These are phyloP conservation scores for Blastobasis adustella DNA, from an alignment of 2,888 invertebrate species.

Conservation along the genomic window DNA sequence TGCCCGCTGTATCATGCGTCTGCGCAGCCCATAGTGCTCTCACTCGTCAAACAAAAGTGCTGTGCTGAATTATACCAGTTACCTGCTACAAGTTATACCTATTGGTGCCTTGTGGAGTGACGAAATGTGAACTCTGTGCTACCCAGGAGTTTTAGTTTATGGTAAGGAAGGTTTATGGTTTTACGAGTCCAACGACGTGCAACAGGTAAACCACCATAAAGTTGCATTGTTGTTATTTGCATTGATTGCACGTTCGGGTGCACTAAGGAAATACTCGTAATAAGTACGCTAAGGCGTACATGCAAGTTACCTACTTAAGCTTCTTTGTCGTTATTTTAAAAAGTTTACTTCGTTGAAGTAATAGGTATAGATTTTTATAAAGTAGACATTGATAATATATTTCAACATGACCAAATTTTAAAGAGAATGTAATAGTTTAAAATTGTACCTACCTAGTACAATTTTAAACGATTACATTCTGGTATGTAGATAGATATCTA, in stretches of 20 bases:
- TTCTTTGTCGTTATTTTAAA: too few species aligned
- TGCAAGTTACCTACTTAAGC: too few species aligned
- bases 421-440: too few species aligned
- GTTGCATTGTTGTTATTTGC: background rate
- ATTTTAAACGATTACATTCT: too few species aligned
- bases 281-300: too few species aligned
- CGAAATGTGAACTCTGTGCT: conserved; percentile 49
- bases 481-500: too few species aligned
- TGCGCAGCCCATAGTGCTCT: conserved; percentile 15
- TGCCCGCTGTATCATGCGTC: conserved; percentile 35
- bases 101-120: conserved; percentile 30
- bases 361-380: too few species aligned
- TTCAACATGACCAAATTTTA: too few species aligned
- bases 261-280: too few species aligned
- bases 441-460: too few species aligned
- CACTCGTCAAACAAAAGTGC: conserved; percentile 32
- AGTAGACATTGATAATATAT: too few species aligned
- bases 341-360: too few species aligned
- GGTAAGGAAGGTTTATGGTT: conserved; percentile 45
- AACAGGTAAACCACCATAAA: conserved; percentile 9
- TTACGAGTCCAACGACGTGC: conserved; percentile 30
- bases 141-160: conserved; percentile 41
- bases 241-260: background rate
- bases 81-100: conserved; percentile 6
- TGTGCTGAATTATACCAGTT: conserved; percentile 32